Evolutionary conservation across 2,113 vertebrate genomes (phyloP).

Genomic region (Etia nguti): DNA sequence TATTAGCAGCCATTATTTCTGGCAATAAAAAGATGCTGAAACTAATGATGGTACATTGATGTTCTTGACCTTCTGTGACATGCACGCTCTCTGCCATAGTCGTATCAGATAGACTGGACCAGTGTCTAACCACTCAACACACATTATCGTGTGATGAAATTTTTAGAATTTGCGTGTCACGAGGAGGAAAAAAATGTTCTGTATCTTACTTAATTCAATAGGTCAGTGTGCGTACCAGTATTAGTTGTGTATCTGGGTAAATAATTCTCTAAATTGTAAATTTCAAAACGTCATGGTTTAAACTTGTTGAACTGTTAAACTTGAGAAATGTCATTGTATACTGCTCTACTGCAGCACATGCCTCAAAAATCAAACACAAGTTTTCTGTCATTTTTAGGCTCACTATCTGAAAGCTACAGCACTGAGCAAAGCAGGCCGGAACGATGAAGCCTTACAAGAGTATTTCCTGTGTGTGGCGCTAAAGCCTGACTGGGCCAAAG

Average conservation of each 20-base stretch:
- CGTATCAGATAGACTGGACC: neutral
- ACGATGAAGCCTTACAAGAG: constrained; percentile 85
- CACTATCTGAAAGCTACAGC: constrained; percentile 84
- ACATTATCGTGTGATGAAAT: neutral
- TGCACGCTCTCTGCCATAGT: neutral
- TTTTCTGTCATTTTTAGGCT: constrained; percentile 62
- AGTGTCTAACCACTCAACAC: neutral
- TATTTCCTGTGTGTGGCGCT: constrained; percentile 86
- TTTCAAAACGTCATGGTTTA: neutral
- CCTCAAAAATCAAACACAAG: neutral
- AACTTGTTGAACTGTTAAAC: no score
- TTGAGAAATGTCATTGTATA: neutral
- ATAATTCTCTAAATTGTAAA: neutral
- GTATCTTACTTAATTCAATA: neutral
- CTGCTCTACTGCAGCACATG: neutral
- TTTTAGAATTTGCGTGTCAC: neutral
- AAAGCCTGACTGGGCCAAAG: constrained; percentile 84
- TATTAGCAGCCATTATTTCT: neutral
- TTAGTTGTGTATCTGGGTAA: neutral
- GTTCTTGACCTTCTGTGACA: neutral
- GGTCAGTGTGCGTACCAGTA: neutral
- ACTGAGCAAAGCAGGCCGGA: constrained; percentile 78
- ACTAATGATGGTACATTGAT: neutral
- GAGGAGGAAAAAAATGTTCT: neutral
- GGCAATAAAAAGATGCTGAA: neutral